Base-by-base conservation (phyloP, 2,797 vertebrate genomes). In the Protosalanx chinensis region DNA sequence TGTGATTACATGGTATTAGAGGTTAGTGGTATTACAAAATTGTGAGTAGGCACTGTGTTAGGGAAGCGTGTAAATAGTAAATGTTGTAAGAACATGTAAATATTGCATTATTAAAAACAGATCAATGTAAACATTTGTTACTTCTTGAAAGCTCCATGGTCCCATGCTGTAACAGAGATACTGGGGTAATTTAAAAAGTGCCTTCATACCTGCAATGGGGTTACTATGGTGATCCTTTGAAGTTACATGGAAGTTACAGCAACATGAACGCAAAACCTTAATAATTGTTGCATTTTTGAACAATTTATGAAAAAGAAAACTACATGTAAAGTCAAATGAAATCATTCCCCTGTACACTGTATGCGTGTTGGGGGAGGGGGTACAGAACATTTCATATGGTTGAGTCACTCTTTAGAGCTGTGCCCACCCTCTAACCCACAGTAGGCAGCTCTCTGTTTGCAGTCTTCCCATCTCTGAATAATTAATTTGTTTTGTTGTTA, bases 391-490 rank as follows among this genome's bases (percentile, higher is more conserved):
- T 64, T 51, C 53, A 68, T 75, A 37, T 72, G 67, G 81, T 58
- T 76, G 59, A 80, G 66, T 71, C 57, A 72, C 67, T 63, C 72
- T 79, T 72, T 65, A 60, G 77, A 65, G 79, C 82, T 85, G 85
- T 71, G 84, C 70, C 78, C 82, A 79, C 85, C 88, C 88, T 78
- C 73, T 70, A 60, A 82, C 64, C 74, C 89, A 85, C 90, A 86
- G 85, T 84, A 0, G 78, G 86, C 66, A 70, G 74, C 85, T 81
- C 86, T 49, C 66, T 60, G 80, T 84, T 76, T 83, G 86, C 81
- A 79, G 77, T 82, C 87, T 87, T 84, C 85, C 75, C 69, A 78
- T 82, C 53, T 80, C 82, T 91, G 63, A 91, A 91, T 91, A 88
- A 91, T 91, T 91, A 74, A 90, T 75, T 69, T 81, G 88, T 87